These are phyloP conservation scores for Romanogobio albipinnatus DNA, from an alignment of 2,113 vertebrate genomes.

Conservation along the genomic window DNA sequence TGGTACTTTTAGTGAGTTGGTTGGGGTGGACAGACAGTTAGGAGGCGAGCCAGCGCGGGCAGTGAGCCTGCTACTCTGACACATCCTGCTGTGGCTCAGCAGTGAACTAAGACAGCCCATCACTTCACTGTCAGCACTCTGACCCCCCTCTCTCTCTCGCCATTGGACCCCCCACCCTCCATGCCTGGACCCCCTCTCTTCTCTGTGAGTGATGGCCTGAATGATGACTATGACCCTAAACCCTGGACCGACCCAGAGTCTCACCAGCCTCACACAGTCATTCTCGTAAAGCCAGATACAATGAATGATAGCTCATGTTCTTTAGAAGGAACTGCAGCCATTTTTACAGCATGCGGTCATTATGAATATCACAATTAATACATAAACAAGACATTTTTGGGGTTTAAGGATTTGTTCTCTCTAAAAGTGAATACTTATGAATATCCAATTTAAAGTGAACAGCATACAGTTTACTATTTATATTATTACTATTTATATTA, in stretches of 20 bases:
- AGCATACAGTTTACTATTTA: too few relatives aligned
- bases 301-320: constrained; percentile 25
- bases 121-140: constrained; percentile 88
- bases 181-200: constrained; percentile 76
- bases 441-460: too few relatives aligned
- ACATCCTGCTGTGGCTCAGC: constrained; percentile 83
- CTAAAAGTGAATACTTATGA: too few relatives aligned
- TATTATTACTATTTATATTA: too few relatives aligned
- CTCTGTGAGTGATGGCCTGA: constrained; percentile 84
- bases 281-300: constrained; percentile 18
- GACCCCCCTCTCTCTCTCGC: constrained; percentile 74
- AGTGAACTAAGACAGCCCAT: constrained; percentile 86
- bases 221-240: constrained; percentile 64
- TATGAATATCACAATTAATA: not conserved
- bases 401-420: not conserved
- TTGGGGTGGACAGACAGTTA: constrained; percentile 72
- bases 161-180: constrained; percentile 55
- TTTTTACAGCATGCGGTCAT: not conserved
- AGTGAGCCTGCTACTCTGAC: constrained; percentile 80
- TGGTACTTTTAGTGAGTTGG: constrained; percentile 60
- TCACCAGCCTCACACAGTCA: constrained; percentile 40
- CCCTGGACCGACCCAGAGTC: constrained; percentile 62
- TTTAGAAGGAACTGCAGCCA: not conserved
- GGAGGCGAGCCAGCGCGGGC: constrained; percentile 76
- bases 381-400: not conserved